Percentiles rank a stretch among this genome's conserved stretches.
Evolutionary conservation across 64 coral and sea anemone genomes (phyloP).

Genomic region (Pocillopora damicornis): DNA sequence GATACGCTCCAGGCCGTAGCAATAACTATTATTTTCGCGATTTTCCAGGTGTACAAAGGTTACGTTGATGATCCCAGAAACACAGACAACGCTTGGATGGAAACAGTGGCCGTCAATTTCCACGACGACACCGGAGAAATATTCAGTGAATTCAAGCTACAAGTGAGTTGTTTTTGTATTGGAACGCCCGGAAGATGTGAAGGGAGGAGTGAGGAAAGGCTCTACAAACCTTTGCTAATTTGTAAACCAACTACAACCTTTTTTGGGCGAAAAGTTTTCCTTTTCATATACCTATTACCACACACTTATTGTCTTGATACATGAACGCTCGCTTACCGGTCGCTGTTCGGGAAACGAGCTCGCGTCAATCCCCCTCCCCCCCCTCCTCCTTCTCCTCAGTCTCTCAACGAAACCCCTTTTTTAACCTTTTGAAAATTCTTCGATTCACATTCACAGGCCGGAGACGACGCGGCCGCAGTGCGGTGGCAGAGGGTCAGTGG

Average conservation of each 20-base stretch:
- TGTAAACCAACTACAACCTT: too few relatives aligned
- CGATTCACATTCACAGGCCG: conserved; percentile 59
- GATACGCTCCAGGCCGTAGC: too few relatives aligned
- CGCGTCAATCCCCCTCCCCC: too few relatives aligned
- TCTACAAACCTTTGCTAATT: too few relatives aligned
- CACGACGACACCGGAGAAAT: conserved; percentile 95
- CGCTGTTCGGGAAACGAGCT: too few relatives aligned
- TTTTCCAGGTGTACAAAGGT: conserved; percentile 87
- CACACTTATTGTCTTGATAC: too few relatives aligned
- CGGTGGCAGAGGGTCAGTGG: conserved; percentile 99
- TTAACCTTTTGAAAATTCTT: background rate
- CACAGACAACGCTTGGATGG: conserved; percentile 96
- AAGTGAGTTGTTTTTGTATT: conserved; percentile 29
- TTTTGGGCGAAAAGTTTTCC: too few relatives aligned
- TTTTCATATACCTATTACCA: too few relatives aligned
- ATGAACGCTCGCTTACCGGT: too few relatives aligned
- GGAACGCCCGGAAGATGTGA: background rate
- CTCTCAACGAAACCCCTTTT: too few relatives aligned
- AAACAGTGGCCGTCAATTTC: conserved; percentile 92
- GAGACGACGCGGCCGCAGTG: conserved; percentile 96
- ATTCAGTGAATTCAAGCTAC: conserved; percentile 85
- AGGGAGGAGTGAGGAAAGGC: too few relatives aligned
- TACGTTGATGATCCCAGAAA: conserved; percentile 98
- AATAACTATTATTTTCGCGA: background rate
- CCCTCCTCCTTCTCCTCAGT: too few relatives aligned